Evolutionary conservation across 1,140 invertebrate genomes (phyloP), one percentile per base, ranked within the genome.

Genomic region (Drosophila punjabiensis): DNA sequence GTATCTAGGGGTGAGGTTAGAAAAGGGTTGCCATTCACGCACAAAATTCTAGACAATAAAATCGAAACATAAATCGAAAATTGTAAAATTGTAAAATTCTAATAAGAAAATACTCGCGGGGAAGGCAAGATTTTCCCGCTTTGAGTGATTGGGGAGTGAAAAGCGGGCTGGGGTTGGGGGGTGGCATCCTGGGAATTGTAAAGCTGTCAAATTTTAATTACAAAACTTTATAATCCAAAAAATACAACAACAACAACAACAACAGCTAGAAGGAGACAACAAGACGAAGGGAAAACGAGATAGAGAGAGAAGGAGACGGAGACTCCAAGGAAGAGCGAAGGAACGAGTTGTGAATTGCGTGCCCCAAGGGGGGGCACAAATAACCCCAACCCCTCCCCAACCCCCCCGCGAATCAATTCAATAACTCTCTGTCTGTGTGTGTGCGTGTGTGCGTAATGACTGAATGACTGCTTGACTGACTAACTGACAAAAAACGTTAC

Each of bases 191-290:
- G 85, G 85, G 86, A 90, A 90, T 90, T 90, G 86, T 90, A 90
- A 90, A 90, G 86, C 86, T 90, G 86, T 90, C 86, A 90, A 90
- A 90, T 90, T 90, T 90, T 90, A 90, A 90, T 90, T 90, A 90
- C 86, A 90, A 90, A 90, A 90, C 86, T 90, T 90, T 90, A 90
- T 90, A 90, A 90, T 90, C 86, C 86, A 90, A 90, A 90, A 90
- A 90, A 82, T 86, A 90, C 85, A 89, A 76, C 66, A 80, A 30
- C 53, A 65, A 30, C 53, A 65, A 89, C 84, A 88, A 75, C 65
- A 79, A 24, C 56, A 68, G 20, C 33, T 10, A 56, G 1, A 16
- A 20, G 14, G 55, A 55, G n/a, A 33, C 8, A 13, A 28, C 20
- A 24, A 41, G 10, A 5, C 41, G 39, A 43, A 41, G 39, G 20